Evolutionary conservation across 2,797 vertebrate species (phyloP).

Genomic region (Pseudotriccus pelzelni): DNA sequence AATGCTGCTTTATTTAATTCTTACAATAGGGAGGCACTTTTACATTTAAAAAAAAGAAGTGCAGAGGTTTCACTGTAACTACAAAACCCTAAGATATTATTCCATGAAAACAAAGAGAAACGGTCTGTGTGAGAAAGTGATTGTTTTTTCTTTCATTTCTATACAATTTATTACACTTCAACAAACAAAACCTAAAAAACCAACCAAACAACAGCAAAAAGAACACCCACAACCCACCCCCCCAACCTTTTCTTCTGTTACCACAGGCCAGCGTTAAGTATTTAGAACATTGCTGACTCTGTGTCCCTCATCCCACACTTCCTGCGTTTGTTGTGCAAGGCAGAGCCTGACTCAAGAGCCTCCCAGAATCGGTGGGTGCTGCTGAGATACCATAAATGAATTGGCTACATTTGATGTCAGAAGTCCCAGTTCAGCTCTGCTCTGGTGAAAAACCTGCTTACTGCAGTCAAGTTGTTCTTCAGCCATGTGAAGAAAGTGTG

Average conservation of each 20-base stretch:
- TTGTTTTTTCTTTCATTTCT: not conserved
- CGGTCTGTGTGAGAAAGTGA: not conserved
- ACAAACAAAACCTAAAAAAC: not conserved
- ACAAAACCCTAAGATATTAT: not conserved
- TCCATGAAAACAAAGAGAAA: slow-evolving; percentile 13
- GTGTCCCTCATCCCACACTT: not conserved
- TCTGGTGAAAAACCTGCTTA: not conserved
- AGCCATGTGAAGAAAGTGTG: not conserved
- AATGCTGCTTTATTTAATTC: slow-evolving; percentile 41
- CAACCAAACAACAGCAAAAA: not conserved
- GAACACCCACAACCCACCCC: too few species aligned
- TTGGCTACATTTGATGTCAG: not conserved
- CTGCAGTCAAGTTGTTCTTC: not conserved
- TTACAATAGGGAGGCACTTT: slow-evolving; percentile 52
- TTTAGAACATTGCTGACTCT: not conserved
- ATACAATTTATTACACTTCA: not conserved
- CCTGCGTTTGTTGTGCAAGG: not conserved
- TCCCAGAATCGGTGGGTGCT: not conserved
- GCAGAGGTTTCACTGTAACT: slow-evolving; percentile 1
- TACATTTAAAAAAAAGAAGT: not conserved
- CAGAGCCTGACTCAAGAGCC: not conserved
- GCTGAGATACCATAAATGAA: not conserved
- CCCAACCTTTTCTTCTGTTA: not conserved
- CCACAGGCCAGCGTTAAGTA: not conserved
- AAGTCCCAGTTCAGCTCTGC: not conserved